Evolutionary conservation across 2,888 invertebrate species (phyloP).

Genomic region (Carabus problematicus): DNA sequence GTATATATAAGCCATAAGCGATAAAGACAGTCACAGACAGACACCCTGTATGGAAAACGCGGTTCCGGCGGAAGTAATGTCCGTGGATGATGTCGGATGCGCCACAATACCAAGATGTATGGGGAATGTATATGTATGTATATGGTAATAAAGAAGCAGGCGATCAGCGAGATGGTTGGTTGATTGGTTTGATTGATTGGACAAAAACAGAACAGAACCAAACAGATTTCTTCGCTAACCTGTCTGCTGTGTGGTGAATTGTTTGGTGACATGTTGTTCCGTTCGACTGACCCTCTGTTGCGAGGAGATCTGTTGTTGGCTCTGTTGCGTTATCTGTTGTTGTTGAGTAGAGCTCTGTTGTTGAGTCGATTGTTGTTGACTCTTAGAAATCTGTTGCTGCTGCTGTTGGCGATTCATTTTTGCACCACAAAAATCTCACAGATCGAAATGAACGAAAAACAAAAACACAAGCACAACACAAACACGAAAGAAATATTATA

Average conservation of each 20-base stretch:
- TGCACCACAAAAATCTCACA: slow-evolving; percentile 55
- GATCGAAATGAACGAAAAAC: slow-evolving; percentile 49
- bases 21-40: background rate
- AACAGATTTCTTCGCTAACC: slow-evolving; percentile 61
- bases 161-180: too few relatives aligned
- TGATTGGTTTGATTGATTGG: too few relatives aligned
- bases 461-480: slow-evolving; percentile 50
- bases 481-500: slow-evolving; percentile 45
- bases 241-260: slow-evolving; percentile 76
- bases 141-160: too few relatives aligned
- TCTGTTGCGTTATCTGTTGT: slow-evolving; percentile 58
- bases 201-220: background rate
- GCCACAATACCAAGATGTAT: background rate
- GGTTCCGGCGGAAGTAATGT: slow-evolving; percentile 5
- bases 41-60: background rate
- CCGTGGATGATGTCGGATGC: slow-evolving; percentile 2
- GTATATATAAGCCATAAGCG: slow-evolving; percentile 5
- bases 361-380: slow-evolving; percentile 47
- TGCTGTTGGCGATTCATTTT: slow-evolving; percentile 80
- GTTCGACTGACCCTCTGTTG: slow-evolving; percentile 72
- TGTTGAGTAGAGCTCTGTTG: slow-evolving; percentile 50
- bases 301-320: slow-evolving; percentile 61
- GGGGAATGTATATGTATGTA: too few relatives aligned
- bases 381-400: slow-evolving; percentile 57
- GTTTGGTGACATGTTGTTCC: slow-evolving; percentile 80